A percentile compares a stretch with the other conserved stretches of the same genome.
phyloP scores from a whole-genome alignment of 2,888 invertebrate genomes.

The Arrhopalites spinosus region DNA sequence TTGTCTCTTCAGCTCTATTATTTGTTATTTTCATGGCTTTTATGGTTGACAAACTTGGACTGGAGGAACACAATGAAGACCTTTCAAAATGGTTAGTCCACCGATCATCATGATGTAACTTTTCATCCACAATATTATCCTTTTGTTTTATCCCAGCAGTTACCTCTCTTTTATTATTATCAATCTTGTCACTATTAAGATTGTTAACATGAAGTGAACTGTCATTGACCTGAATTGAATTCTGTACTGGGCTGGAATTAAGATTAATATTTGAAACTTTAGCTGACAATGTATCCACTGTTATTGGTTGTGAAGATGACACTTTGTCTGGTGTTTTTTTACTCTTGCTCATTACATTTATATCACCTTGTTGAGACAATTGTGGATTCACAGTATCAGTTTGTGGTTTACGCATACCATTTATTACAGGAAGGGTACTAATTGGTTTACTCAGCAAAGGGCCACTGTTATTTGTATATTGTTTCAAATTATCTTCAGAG shows the following conservation, averaged over 20 bases:
- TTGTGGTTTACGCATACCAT: no score
- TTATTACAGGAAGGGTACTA: background rate
- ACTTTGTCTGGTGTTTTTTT: no score
- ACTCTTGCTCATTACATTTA: no score
- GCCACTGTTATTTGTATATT: background rate
- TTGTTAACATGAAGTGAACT: background rate
- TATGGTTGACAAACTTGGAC: slow-evolving; percentile 51
- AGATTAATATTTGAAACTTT: no score
- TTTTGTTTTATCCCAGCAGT: no score
- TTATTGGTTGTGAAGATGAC: no score
- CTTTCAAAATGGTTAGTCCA: slow-evolving; percentile 56
- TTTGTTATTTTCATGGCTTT: slow-evolving; percentile 12
- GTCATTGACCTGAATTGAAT: background rate
- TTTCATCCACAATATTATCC: slow-evolving; percentile 1
- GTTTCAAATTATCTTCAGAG: slow-evolving; percentile 35
- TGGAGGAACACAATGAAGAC: slow-evolving; percentile 49
- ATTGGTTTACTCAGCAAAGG: background rate
- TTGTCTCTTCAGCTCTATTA: slow-evolving; percentile 15
- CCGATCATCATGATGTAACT: slow-evolving; percentile 17
- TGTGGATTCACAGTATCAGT: no score
- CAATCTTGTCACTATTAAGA: background rate
- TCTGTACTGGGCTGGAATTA: no score
- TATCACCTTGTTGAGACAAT: no score
- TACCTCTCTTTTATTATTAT: background rate
- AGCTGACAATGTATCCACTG: no score